Evolutionary conservation across 2,888 invertebrate species (phyloP), one percentile per base, ranked within the genome.

Genomic region (Heliconius aoede): DNA sequence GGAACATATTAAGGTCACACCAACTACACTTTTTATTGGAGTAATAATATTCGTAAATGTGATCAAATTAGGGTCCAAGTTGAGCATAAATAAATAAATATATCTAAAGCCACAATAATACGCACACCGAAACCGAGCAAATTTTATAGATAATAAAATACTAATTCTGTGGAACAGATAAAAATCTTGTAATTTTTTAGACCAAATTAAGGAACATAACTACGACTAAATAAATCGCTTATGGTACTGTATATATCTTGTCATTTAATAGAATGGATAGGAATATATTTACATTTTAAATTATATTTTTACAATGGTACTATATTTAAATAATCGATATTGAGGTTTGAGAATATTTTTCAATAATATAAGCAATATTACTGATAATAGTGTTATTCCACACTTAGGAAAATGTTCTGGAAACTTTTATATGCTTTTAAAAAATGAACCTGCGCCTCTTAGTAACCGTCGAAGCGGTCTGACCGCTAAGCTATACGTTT

Each of bases 51-150:
- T 72, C 36, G 24, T 60, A 36, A 61, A 61, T 40, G 21, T 61
- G n/a, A 26, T 18, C 13, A 72, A 61, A 28, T 61, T n/a, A 11
- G 3, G 24, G 40, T 60, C 72, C 36, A 60, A 72, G 26, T 40
- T n/a, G 60, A 40, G 36, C 15, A 24, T 58, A 72, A 32, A 65
- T 36, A 55, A 76, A 72, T 58, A 76, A 64, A 72, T 72, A 55
- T 26, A 60, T 15, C n/a, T 60, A 67, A 72, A 72, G 71, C 60
- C 61, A 75, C 71, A 77, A 78, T 75, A 78, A 72, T 74, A 72
- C 77, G 75, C 72, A 78, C 77, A 75, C 75, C 77, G 68, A 68
- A 61, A 65, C 69, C 18, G 28, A 74, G 51, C 64, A 58, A 51
- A 46, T n/a, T 64, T 30, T 64, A 76, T 64, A 76, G 76, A 72